Conservation (phyloP, 2,888 invertebrate species). For the Temnothorax rugatulus region DNA sequence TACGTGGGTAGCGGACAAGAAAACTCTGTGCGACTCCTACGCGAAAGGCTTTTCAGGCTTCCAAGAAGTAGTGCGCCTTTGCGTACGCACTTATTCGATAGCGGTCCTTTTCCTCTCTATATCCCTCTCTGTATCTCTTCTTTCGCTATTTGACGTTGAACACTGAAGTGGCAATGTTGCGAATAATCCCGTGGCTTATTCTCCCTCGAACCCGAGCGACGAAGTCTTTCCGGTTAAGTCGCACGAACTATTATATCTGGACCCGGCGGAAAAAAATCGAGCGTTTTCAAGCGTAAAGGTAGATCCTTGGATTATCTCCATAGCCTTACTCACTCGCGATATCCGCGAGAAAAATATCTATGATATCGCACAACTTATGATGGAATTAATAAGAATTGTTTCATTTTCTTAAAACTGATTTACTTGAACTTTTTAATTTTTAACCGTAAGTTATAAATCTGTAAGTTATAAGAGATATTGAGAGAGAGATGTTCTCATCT, state of each 20-base stretch:
- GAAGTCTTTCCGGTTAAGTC: not conserved
- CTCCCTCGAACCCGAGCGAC: not conserved
- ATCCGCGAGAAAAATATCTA: not conserved
- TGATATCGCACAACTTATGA: not conserved
- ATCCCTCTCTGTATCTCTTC: constrained; percentile 1
- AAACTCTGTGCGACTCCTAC: constrained; percentile 65
- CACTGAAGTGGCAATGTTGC: not conserved
- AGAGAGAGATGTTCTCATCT: not conserved
- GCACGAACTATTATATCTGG: not conserved
- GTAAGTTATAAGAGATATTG: not conserved
- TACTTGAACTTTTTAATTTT: not conserved
- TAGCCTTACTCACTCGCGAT: not conserved
- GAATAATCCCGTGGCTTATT: not conserved
- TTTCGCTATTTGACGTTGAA: constrained; percentile 24
- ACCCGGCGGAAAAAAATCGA: not conserved
- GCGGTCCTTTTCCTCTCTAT: not conserved
- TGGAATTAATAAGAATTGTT: not conserved
- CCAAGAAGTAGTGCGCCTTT: constrained; percentile 49
- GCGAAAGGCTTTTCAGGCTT: constrained; percentile 57
- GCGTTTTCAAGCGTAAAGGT: not conserved
- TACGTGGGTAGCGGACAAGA: constrained; percentile 70
- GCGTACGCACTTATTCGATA: constrained; percentile 52
- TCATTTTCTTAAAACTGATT: not conserved
- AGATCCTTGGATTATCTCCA: constrained; percentile 4
- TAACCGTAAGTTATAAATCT: not conserved